Percentiles rank a stretch among this genome's conserved stretches.
Evolutionary conservation across 2,113 vertebrate genomes (phyloP).

Genomic region (Chauna torquata): DNA sequence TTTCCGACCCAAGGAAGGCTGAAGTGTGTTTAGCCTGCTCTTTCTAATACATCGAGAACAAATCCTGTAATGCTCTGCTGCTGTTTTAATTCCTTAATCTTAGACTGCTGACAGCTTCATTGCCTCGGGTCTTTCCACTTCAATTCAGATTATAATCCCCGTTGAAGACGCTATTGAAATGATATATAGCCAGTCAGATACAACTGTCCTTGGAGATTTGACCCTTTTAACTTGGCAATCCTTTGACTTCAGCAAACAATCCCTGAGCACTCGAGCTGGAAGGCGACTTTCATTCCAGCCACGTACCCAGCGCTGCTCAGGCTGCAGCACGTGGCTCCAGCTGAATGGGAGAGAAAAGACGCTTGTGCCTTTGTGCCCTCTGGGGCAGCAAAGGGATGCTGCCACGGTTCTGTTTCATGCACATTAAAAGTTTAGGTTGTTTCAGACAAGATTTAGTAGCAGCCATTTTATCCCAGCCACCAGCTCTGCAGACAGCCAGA

Average conservation of each 20-base stretch:
- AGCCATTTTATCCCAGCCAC: constrained; percentile 47
- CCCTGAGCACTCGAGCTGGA: constrained; percentile 18
- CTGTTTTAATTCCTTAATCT: constrained; percentile 79
- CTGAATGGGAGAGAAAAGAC: constrained; percentile 38
- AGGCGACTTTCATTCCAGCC: constrained; percentile 64
- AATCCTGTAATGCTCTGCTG: constrained; percentile 67
- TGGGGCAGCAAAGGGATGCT: background rate
- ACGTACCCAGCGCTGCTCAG: constrained; percentile 50
- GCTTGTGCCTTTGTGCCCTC: constrained; percentile 48
- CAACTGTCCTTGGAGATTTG: constrained; percentile 73
- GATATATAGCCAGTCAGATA: constrained; percentile 65
- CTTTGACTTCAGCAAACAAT: constrained; percentile 20
- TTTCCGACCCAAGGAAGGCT: constrained; percentile 29
- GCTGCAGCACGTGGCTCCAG: constrained; percentile 33
- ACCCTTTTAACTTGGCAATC: constrained; percentile 64
- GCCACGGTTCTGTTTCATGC: background rate
- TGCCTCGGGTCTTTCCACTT: constrained; percentile 76
- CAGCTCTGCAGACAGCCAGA: background rate
- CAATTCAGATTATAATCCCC: constrained; percentile 78
- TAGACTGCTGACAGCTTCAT: constrained; percentile 76
- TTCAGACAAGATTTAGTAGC: constrained; percentile 31
- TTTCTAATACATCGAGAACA: constrained; percentile 58
- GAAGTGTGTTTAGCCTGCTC: constrained; percentile 16
- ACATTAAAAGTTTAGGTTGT: constrained; percentile 42
- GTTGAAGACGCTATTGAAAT: constrained; percentile 72